Base-by-base conservation (phyloP, 2,888 invertebrate species). In the Polietes domitor region DNA sequence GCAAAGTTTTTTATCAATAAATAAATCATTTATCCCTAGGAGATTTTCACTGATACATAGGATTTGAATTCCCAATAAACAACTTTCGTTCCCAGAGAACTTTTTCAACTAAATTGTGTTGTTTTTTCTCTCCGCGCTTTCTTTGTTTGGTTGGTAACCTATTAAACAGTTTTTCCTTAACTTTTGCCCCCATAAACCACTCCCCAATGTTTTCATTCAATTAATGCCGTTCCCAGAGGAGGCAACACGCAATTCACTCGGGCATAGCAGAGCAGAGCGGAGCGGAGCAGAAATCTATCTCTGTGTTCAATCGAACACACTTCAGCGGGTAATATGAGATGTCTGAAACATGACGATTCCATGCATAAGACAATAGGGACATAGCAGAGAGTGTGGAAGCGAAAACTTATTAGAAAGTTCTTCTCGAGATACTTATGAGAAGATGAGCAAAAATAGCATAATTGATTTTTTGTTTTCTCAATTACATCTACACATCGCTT, bases 191-290 rank as follows among this genome's bases (percentile, higher is more conserved):
- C 32, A 5, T 32, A 5, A 41, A 41, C 12, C 41, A 41, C 10
- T 41, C 41, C 41, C 41, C 15, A 12, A 12, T 4, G 12, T 41
- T 41, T 12, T 12, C 41, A 47, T n/a, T 47, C 47, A n/a, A 47
- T 47, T 3, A 2, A n/a, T 12, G n/a, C 2, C n/a, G 7, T 2
- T 47, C 47, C n/a, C 47, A n/a, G 4, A n/a, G 47, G 47, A 12
- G 47, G n/a, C 47, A 47, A n/a, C 47, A 47, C 47, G 47, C 47
- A 47, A 32, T 47, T 47, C n/a, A n/a, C n/a, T n/a, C n/a, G n/a
- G n/a, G 47, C 47, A 47, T 47, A 47, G n/a, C 4, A n/a, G n/a
- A 32, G 32, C 5, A 32, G 32, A 32, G 32, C 9, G 4, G 32
- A 32, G 9, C 32, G 9, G 32, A 32, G n/a, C n/a, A 47, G 47